These are phyloP conservation scores for Podotricha telesiphe DNA, from an alignment of 2,888 invertebrate species.

Conservation along the genomic window DNA sequence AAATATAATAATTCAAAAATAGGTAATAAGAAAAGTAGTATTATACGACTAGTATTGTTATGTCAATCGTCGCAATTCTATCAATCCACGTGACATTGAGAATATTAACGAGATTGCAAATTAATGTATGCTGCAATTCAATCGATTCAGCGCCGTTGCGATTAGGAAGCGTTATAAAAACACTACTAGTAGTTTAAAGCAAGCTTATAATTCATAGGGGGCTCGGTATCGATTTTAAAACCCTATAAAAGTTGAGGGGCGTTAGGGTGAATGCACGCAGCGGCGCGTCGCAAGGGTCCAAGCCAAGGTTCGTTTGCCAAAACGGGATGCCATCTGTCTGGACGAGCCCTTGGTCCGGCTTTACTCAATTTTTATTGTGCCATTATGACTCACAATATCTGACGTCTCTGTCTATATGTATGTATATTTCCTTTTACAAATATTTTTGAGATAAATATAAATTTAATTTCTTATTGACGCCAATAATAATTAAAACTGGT, in stretches of 20 bases:
- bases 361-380: constrained; percentile 41
- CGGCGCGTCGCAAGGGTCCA: constrained; percentile 56
- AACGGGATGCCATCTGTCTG: constrained; percentile 63
- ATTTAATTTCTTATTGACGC: neutral
- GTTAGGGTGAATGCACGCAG: constrained; percentile 71
- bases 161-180: constrained; percentile 45
- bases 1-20: neutral
- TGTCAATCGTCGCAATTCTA: constrained; percentile 22
- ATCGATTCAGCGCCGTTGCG: constrained; percentile 34
- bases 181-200: constrained; percentile 23
- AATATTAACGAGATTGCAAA: constrained; percentile 43
- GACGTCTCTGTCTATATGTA: neutral
- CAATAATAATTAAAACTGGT: constrained; percentile 6
- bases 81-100: constrained; percentile 38
- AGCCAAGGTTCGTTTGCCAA: constrained; percentile 63
- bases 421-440: neutral
- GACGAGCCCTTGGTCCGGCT: constrained; percentile 34
- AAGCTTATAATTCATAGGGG: constrained; percentile 45
- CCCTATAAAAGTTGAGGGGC: constrained; percentile 70
- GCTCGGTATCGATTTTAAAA: constrained; percentile 74
- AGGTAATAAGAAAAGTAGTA: neutral
- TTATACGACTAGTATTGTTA: neutral
- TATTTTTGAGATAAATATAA: neutral
- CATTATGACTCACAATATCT: constrained; percentile 24
- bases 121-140: constrained; percentile 38